phyloP scores from a whole-genome alignment of 2,888 invertebrate genomes.

The Oscheius myriophilus region DNA sequence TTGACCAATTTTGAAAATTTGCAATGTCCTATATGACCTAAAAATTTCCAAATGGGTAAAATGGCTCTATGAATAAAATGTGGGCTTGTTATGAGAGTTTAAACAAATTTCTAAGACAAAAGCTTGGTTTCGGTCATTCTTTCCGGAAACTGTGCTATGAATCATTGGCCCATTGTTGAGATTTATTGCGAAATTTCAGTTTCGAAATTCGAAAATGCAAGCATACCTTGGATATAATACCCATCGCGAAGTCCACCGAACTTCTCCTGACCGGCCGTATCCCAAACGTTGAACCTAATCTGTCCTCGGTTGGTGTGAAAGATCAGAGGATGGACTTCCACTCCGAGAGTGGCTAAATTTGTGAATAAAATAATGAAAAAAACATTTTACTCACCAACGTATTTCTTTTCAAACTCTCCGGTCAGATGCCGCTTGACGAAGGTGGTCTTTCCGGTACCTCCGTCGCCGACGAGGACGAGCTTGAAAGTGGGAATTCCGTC shows the following conservation, averaged over 20 bases:
- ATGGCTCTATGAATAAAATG: too few species aligned
- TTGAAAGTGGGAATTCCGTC: conserved; percentile 69
- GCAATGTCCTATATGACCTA: too few species aligned
- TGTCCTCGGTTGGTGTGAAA: conserved; percentile 98
- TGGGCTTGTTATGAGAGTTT: too few species aligned
- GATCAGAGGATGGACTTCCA: conserved; percentile 96
- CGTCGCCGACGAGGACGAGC: conserved; percentile 82
- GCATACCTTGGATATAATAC: conserved; percentile 95
- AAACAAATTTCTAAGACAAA: too few species aligned
- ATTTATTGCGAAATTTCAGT: too few species aligned
- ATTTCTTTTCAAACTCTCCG: conserved; percentile 99
- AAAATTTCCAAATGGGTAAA: too few species aligned
- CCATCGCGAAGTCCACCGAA: conserved; percentile 98
- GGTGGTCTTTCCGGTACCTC: conserved; percentile 99
- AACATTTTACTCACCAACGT: conserved; percentile 77
- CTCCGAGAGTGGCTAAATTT: conserved; percentile 87
- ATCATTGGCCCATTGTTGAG: too few species aligned
- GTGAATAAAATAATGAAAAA: neutral
- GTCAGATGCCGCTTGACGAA: conserved; percentile 99
- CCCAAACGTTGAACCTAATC: conserved; percentile 99
- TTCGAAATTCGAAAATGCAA: too few species aligned
- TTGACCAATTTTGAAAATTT: too few species aligned
- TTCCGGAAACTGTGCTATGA: neutral
- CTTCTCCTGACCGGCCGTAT: conserved; percentile 87
- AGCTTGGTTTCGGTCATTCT: too few species aligned